Evolutionary conservation across 1,140 invertebrate species (phyloP), one percentile per base, ranked within the genome.

Genomic region (Kradibia gibbosae): DNA sequence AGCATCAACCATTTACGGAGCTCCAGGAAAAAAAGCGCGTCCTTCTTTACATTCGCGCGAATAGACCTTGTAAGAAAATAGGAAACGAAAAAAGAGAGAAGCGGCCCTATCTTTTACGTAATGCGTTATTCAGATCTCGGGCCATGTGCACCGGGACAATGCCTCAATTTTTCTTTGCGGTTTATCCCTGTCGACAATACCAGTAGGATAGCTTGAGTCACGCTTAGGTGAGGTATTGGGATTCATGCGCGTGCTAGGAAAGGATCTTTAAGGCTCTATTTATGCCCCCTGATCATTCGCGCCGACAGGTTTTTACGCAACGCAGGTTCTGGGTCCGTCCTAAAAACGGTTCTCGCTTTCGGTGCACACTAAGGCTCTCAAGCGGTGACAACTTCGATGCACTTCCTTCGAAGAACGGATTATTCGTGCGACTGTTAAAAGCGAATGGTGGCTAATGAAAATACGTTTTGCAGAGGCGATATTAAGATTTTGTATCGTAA

Each of bases 301-400:
- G 34, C 48, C 67, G 76, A 77, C 74, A 77, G 74, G 74, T 77
- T 20, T 77, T 77, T n/a, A 45, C 57, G 74, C 39, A 28, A 77
- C 39, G 55, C 57, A 62, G 74, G 70, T 72, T 48, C 45, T n/a
- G n/a, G n/a, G n/a, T n/a, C n/a, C n/a, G n/a, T n/a, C n/a, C n/a
- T n/a, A n/a, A n/a, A n/a, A n/a, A n/a, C n/a, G n/a, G n/a, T n/a
- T n/a, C n/a, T n/a, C n/a, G n/a, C n/a, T n/a, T n/a, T n/a, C n/a
- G n/a, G n/a, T n/a, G n/a, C n/a, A n/a, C n/a, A n/a, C n/a, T n/a
- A n/a, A n/a, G n/a, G n/a, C n/a, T n/a, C n/a, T n/a, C n/a, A n/a
- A n/a, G n/a, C n/a, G n/a, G n/a, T n/a, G n/a, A n/a, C n/a, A n/a
- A n/a, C n/a, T n/a, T n/a, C n/a, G n/a, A n/a, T n/a, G n/a, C n/a